These are phyloP conservation scores for Drosophila obscura DNA, from an alignment of 1,140 invertebrate species.

Conservation along the genomic window DNA sequence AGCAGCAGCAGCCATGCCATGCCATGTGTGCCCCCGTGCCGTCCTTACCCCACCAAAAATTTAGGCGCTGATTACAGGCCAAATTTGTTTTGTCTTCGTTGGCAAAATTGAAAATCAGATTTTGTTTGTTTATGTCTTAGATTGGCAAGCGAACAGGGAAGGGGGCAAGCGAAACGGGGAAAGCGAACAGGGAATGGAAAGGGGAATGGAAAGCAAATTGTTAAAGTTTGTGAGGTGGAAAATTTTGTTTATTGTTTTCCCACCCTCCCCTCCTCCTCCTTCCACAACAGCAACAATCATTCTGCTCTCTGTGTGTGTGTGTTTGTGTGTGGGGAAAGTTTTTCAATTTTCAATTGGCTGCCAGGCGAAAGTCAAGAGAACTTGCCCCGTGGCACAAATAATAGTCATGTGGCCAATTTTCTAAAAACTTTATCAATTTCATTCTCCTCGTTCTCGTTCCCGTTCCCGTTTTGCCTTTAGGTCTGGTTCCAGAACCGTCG, in stretches of 20 bases:
- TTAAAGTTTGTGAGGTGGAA: slow-evolving; percentile 83
- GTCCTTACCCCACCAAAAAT: slow-evolving; percentile 25
- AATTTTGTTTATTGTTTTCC: slow-evolving; percentile 76
- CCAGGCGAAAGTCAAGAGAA: slow-evolving; percentile 36
- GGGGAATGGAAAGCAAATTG: slow-evolving; percentile 57
- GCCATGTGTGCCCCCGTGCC: slow-evolving; percentile 17
- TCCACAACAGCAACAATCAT: not conserved
- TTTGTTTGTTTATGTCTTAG: slow-evolving; percentile 76
- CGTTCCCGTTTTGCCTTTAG: slow-evolving; percentile 84
- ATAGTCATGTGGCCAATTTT: slow-evolving; percentile 61
- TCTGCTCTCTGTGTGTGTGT: slow-evolving; percentile 1
- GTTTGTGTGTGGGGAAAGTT: slow-evolving; percentile 60
- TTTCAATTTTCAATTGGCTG: slow-evolving; percentile 78
- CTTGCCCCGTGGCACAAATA: slow-evolving; percentile 59
- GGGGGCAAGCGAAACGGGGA: not conserved
- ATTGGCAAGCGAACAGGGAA: slow-evolving; percentile 16
- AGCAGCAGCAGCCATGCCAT: slow-evolving; percentile 2
- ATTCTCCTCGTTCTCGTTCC: slow-evolving; percentile 1
- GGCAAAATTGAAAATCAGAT: slow-evolving; percentile 78
- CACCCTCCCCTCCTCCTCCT: not conserved
- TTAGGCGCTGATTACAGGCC: slow-evolving; percentile 78
- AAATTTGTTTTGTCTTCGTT: slow-evolving; percentile 79
- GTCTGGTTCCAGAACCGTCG: slow-evolving; percentile 98
- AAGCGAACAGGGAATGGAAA: not conserved
- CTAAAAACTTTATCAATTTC: slow-evolving; percentile 58